Percentiles rank a stretch among this genome's conserved stretches.
Evolutionary conservation across 2,797 vertebrate genomes (phyloP).

Genomic region (Taeniopygia guttata): DNA sequence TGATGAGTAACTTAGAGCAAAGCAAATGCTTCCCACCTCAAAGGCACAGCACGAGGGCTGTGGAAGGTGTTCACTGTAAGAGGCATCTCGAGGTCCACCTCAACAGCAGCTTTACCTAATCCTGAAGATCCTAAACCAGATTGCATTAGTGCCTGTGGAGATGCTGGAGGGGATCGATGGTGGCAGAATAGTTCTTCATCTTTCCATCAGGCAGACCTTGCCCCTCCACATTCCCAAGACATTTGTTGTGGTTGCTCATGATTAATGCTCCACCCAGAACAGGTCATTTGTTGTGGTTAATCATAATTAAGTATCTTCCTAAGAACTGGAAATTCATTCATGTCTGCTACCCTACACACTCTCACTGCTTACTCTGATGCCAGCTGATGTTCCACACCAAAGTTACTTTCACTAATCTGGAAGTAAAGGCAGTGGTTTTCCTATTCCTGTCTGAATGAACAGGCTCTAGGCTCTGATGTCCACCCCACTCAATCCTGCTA

Average conservation of each 20-base stretch:
- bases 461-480: background rate
- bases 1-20: background rate
- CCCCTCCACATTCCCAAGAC: constrained; percentile 35
- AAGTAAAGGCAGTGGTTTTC: background rate
- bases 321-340: constrained; percentile 42
- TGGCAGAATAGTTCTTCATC: background rate
- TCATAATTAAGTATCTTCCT: constrained; percentile 31
- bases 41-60: background rate
- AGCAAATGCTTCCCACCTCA: background rate
- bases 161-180: background rate
- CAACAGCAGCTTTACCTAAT: background rate
- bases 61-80: background rate
- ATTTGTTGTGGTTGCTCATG: constrained; percentile 38
- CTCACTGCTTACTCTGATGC: constrained; percentile 6
- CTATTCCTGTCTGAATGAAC: background rate
- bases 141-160: background rate
- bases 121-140: background rate
- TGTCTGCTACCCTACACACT: constrained; percentile 12
- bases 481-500: background rate
- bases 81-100: background rate
- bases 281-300: constrained; percentile 52
- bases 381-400: background rate
- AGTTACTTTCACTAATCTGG: background rate
- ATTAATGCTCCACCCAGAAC: constrained; percentile 40
- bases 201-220: background rate